These are phyloP conservation scores for Nephrotoma guestfalica DNA, from an alignment of 2,888 invertebrate species.

Conservation along the genomic window DNA sequence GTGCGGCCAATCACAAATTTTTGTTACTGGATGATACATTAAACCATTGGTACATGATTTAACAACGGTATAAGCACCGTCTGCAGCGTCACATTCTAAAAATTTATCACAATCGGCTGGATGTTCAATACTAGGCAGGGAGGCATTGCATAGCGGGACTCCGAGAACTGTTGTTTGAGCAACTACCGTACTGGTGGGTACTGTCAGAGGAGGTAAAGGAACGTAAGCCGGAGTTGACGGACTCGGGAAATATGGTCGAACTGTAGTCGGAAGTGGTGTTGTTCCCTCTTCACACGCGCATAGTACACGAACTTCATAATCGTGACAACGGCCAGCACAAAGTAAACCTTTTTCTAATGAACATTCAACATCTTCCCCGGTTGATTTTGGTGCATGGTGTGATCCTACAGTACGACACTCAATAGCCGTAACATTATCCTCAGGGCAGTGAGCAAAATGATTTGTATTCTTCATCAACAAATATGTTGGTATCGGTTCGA, in stretches of 20 bases:
- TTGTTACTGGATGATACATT: slow-evolving; percentile 42
- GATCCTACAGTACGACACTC: slow-evolving; percentile 55
- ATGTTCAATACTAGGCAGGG: slow-evolving; percentile 35
- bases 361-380: slow-evolving; percentile 62
- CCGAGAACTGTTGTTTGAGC: not conserved
- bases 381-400: slow-evolving; percentile 48
- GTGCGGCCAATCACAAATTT: slow-evolving; percentile 44
- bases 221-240: not conserved
- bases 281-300: slow-evolving; percentile 40
- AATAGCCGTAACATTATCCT: slow-evolving; percentile 50
- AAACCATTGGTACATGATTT: slow-evolving; percentile 44
- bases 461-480: slow-evolving; percentile 22
- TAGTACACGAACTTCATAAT: slow-evolving; percentile 69
- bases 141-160: not conserved
- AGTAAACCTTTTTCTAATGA: slow-evolving; percentile 55
- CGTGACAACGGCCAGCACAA: slow-evolving; percentile 54
- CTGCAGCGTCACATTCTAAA: slow-evolving; percentile 46
- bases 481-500: slow-evolving; percentile 40
- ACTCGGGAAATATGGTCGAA: not conserved
- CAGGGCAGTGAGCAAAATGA: slow-evolving; percentile 40
- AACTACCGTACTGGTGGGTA: not conserved
- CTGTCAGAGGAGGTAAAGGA: not conserved
- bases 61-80: slow-evolving; percentile 36
- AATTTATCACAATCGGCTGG: slow-evolving; percentile 52
- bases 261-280: not conserved